These are phyloP conservation scores for Folsomia candida DNA, from an alignment of 2,888 invertebrate genomes.

Conservation along the genomic window DNA sequence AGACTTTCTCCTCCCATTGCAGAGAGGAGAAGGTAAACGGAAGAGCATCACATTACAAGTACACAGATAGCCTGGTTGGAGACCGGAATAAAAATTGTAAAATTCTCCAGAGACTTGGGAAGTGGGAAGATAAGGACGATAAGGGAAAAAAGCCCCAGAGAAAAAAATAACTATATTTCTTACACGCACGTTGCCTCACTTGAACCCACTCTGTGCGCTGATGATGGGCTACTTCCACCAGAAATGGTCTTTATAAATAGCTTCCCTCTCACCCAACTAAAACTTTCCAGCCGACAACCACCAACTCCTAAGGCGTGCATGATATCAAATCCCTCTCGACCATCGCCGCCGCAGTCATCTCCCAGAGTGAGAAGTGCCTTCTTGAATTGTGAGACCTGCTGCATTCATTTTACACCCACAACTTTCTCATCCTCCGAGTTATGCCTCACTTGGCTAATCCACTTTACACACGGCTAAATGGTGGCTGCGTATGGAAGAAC, in stretches of 20 bases:
- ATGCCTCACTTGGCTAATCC: background rate
- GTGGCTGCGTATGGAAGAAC: too few species aligned
- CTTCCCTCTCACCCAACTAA: too few species aligned
- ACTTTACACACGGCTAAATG: background rate
- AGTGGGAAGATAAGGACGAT: slow-evolving; percentile 36
- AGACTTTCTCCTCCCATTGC: too few species aligned
- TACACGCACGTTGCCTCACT: slow-evolving; percentile 7
- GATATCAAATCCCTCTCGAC: too few species aligned
- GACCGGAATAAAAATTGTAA: slow-evolving; percentile 30
- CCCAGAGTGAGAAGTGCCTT: background rate
- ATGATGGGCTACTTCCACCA: background rate
- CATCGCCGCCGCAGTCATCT: background rate
- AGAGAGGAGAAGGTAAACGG: too few species aligned
- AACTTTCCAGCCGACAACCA: too few species aligned
- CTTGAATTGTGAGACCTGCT: background rate
- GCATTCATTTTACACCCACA: background rate
- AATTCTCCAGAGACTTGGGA: slow-evolving; percentile 35
- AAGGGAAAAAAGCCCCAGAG: slow-evolving; percentile 28
- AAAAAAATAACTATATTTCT: slow-evolving; percentile 24
- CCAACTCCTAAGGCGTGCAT: too few species aligned
- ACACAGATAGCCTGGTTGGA: background rate
- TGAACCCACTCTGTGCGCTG: background rate
- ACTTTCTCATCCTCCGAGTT: background rate
- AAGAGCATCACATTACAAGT: slow-evolving; percentile 7
- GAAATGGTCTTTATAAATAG: background rate